Conservation (phyloP, 2,797 vertebrate genomes). For the Alectoris magna region DNA sequence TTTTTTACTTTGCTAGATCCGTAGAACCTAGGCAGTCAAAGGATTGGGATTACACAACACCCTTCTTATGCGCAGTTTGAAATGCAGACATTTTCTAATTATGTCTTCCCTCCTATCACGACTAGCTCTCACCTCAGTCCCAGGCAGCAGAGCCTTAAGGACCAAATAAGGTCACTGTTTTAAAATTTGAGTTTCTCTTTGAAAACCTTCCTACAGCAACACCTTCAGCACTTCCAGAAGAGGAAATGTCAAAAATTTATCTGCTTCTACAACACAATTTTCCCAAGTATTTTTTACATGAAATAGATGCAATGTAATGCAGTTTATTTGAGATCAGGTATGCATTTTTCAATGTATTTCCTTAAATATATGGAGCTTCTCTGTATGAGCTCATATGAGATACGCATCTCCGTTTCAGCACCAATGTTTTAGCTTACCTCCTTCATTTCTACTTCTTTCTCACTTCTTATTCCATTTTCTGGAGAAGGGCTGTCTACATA, state of each 20-base stretch:
- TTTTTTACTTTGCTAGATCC: background rate
- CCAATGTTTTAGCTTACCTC: conserved; percentile 82
- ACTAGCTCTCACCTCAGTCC: background rate
- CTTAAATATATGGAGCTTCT: background rate
- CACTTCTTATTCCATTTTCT: conserved; percentile 80
- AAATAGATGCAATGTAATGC: background rate
- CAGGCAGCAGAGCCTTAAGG: background rate
- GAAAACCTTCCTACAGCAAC: background rate
- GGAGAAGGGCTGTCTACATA: conserved; percentile 84
- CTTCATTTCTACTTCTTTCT: conserved; percentile 83
- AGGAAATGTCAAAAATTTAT: background rate
- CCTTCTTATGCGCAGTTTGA: background rate
- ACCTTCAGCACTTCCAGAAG: background rate
- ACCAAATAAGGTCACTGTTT: background rate
- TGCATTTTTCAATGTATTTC: background rate
- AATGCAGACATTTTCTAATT: background rate
- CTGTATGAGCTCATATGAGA: background rate
- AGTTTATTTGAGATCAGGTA: background rate
- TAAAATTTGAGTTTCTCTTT: background rate
- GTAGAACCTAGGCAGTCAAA: background rate
- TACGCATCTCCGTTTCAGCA: background rate
- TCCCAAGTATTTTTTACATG: background rate
- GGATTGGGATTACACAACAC: background rate
- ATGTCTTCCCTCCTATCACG: background rate
- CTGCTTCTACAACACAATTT: background rate